A percentile compares a stretch with the other conserved stretches of the same genome.
These are phyloP conservation scores for Aurelia coerulea DNA, from an alignment of 30 jellyfish, hydroid and myxozoan species.

Conservation along the genomic window DNA sequence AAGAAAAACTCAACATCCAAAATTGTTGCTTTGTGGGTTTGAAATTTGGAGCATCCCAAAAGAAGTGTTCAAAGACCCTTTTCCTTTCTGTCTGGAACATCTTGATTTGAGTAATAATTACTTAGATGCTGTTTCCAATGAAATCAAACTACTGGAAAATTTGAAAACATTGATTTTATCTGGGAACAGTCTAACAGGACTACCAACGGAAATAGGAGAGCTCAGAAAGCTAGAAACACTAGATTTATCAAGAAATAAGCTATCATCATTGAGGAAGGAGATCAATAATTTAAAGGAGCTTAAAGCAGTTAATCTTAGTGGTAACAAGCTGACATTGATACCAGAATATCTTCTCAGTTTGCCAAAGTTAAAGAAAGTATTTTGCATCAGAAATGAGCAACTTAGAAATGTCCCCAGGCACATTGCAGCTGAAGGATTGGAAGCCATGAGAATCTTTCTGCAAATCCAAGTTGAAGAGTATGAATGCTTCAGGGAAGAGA, in stretches of 20 bases:
- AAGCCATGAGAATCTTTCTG: constrained; percentile 66
- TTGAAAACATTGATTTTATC: constrained; percentile 22
- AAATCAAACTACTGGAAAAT: constrained; percentile 9
- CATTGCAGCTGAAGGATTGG: constrained; percentile 62
- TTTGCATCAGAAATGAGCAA: constrained; percentile 50
- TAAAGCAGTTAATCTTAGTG: constrained; percentile 53
- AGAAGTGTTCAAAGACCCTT: constrained; percentile 33
- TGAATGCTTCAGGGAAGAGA: constrained; percentile 28
- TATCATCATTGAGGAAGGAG: constrained; percentile 2
- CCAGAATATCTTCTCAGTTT: constrained; percentile 58
- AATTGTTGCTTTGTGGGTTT: constrained; percentile 31
- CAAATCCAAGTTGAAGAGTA: constrained; percentile 46
- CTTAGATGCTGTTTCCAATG: background rate
- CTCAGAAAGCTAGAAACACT: constrained; percentile 25
- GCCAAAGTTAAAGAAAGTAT: constrained; percentile 62
- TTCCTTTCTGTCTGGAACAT: constrained; percentile 18
- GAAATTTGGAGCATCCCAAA: constrained; percentile 27
- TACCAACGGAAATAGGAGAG: constrained; percentile 42
- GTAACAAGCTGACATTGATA: constrained; percentile 38
- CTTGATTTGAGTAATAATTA: constrained; percentile 60
- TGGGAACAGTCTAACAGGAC: constrained; percentile 29
- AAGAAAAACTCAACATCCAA: constrained; percentile 34
- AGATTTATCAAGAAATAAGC: constrained; percentile 56
- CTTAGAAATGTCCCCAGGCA: constrained; percentile 59
- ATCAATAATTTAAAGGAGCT: constrained; percentile 53